Conservation (phyloP, 2,113 vertebrate genomes). For the Protomyctophum bolini region DNA sequence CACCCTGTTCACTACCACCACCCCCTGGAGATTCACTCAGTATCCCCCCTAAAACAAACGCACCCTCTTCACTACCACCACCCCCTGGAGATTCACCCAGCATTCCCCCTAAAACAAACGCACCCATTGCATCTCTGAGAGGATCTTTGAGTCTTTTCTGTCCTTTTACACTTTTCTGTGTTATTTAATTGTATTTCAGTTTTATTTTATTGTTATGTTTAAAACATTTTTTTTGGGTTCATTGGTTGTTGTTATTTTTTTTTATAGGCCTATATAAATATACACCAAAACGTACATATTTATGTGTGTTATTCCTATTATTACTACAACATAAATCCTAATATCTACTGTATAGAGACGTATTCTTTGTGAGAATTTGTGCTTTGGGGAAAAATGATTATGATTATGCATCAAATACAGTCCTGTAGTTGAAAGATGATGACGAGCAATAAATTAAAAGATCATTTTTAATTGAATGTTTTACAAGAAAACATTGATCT, state of each 20-base stretch:
- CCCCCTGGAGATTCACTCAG: background rate
- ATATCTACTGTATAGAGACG: slow-evolving; percentile 70
- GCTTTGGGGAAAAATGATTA: slow-evolving; percentile 57
- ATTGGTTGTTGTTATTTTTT: slow-evolving; percentile 18
- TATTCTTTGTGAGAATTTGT: slow-evolving; percentile 70
- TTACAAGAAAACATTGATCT: slow-evolving; percentile 78
- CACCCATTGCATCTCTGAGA: slow-evolving; percentile 35
- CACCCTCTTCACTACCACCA: background rate
- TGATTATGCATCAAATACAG: slow-evolving; percentile 78
- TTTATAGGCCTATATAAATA: slow-evolving; percentile 59
- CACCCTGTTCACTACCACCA: background rate
- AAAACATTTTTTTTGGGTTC: too few relatives aligned
- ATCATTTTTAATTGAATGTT: slow-evolving; percentile 85
- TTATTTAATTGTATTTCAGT: slow-evolving; percentile 42
- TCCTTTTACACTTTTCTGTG: slow-evolving; percentile 53
- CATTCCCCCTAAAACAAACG: slow-evolving; percentile 2
- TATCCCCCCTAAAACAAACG: slow-evolving; percentile 2
- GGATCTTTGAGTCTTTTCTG: slow-evolving; percentile 40
- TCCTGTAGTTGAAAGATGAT: slow-evolving; percentile 70
- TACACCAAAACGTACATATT: slow-evolving; percentile 62
- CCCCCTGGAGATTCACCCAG: background rate
- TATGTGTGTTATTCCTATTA: slow-evolving; percentile 61
- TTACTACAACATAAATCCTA: slow-evolving; percentile 57
- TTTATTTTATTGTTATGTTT: too few relatives aligned
- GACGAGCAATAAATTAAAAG: slow-evolving; percentile 81